Conservation (phyloP, 2,113 vertebrate genomes). For the Tetrao urogallus region DNA sequence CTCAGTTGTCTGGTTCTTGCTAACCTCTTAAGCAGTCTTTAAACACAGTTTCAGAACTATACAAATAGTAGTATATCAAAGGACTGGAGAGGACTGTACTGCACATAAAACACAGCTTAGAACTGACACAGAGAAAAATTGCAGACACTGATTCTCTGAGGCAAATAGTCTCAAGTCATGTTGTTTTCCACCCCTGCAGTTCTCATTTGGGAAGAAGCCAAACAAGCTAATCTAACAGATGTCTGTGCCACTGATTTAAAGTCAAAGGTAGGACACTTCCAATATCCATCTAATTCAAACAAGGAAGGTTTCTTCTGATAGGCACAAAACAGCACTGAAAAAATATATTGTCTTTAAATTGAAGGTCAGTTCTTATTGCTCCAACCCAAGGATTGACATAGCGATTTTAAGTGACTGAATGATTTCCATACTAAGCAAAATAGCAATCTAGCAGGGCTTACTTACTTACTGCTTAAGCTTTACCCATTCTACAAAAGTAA, state of each 20-base stretch:
- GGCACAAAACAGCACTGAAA: background rate
- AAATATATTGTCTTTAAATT: background rate
- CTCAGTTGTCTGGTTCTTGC: background rate
- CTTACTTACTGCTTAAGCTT: background rate
- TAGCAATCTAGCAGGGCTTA: background rate
- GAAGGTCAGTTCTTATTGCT: background rate
- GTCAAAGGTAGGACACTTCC: slow-evolving; percentile 54
- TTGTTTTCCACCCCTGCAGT: slow-evolving; percentile 47
- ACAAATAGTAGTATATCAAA: slow-evolving; percentile 41
- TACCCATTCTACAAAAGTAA: background rate
- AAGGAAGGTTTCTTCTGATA: background rate
- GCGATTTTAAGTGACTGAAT: background rate
- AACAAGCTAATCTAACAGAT: slow-evolving; percentile 55
- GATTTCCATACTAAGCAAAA: background rate
- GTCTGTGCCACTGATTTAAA: slow-evolving; percentile 37
- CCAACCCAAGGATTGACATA: background rate
- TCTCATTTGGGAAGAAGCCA: slow-evolving; percentile 36
- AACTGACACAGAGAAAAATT: slow-evolving; percentile 64
- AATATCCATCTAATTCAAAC: slow-evolving; percentile 31
- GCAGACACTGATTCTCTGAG: slow-evolving; percentile 39
- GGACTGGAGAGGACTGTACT: background rate
- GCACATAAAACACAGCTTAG: slow-evolving; percentile 34
- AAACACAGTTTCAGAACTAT: slow-evolving; percentile 30
- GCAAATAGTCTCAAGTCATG: slow-evolving; percentile 52
- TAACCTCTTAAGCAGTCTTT: slow-evolving; percentile 19